phyloP scores from a whole-genome alignment of 2,888 invertebrate genomes.

The Sceliomorpha sp. region DNA sequence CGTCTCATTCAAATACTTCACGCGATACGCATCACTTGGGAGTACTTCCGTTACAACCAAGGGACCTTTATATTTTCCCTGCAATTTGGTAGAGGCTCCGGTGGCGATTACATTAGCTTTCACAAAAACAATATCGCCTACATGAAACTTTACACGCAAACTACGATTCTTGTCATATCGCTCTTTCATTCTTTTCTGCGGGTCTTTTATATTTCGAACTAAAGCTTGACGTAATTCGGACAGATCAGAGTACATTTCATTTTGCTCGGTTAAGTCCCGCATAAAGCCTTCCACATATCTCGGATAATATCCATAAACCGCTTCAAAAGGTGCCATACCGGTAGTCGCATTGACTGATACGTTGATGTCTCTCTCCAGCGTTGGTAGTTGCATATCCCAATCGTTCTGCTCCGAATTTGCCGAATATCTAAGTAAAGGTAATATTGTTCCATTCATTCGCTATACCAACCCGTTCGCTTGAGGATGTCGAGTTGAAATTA shows the following conservation, averaged over 20 bases:
- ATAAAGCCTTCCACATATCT: neutral
- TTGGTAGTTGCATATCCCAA: neutral
- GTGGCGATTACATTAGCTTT: too few species aligned
- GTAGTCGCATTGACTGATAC: neutral
- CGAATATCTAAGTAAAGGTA: neutral
- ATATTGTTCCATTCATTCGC: too few species aligned
- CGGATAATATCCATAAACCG: neutral
- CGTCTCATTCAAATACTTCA: neutral
- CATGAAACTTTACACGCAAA: too few species aligned
- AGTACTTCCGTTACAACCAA: too few species aligned
- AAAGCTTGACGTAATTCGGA: too few species aligned
- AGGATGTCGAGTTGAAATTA: constrained; percentile 13
- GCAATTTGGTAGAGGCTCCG: too few species aligned
- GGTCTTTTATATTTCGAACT: neutral
- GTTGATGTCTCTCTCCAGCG: neutral
- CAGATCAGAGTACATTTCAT: neutral
- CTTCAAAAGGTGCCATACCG: neutral
- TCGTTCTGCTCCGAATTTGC: too few species aligned
- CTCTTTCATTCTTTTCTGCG: neutral
- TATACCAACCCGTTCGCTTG: constrained; percentile 21
- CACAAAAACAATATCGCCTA: too few species aligned
- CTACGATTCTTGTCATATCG: neutral
- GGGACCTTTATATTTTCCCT: too few species aligned
- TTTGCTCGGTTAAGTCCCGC: neutral
- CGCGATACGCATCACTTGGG: too few species aligned